Percentiles rank a stretch among this genome's conserved stretches.
Evolutionary conservation across 1,140 invertebrate genomes (phyloP).

Genomic region (Drosophila chauvacae): DNA sequence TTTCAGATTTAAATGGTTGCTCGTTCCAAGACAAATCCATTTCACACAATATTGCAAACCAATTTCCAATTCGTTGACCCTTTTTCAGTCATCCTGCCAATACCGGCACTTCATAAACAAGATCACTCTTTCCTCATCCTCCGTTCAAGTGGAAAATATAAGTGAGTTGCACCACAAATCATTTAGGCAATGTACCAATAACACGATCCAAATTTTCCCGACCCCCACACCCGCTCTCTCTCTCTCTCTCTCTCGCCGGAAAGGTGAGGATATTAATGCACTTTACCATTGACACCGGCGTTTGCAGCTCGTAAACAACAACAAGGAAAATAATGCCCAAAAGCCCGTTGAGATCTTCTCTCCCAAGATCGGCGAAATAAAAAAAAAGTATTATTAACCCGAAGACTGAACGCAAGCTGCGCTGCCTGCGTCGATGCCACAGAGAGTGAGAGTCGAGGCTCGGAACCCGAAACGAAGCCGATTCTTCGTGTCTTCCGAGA

Average conservation of each 20-base stretch:
- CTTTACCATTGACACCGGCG: slow-evolving; percentile 63
- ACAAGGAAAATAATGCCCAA: slow-evolving; percentile 29
- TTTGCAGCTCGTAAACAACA: slow-evolving; percentile 57
- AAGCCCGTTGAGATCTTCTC: slow-evolving; percentile 36
- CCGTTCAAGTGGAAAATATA: slow-evolving; percentile 3
- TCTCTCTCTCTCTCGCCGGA: not conserved
- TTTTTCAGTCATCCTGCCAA: slow-evolving; percentile 10
- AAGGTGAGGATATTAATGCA: slow-evolving; percentile 51
- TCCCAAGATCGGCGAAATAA: slow-evolving; percentile 25
- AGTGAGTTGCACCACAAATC: slow-evolving; percentile 39
- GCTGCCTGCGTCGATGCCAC: slow-evolving; percentile 11
- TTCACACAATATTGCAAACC: slow-evolving; percentile 35
- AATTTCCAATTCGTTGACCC: slow-evolving; percentile 30
- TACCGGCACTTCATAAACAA: slow-evolving; percentile 38
- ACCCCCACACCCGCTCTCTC: not conserved
- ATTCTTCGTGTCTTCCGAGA: slow-evolving; percentile 19
- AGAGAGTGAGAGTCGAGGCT: slow-evolving; percentile 66
- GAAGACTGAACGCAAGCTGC: slow-evolving; percentile 23
- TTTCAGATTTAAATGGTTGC: not conserved
- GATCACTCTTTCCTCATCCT: slow-evolving; percentile 26
- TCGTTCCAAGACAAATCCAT: slow-evolving; percentile 22
- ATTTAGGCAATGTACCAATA: slow-evolving; percentile 41
- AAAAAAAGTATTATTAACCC: slow-evolving; percentile 1
- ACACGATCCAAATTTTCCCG: slow-evolving; percentile 21
- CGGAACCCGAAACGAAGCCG: slow-evolving; percentile 20